These are phyloP conservation scores for Chelmon rostratus DNA, from an alignment of 2,797 vertebrate genomes.

Conservation along the genomic window DNA sequence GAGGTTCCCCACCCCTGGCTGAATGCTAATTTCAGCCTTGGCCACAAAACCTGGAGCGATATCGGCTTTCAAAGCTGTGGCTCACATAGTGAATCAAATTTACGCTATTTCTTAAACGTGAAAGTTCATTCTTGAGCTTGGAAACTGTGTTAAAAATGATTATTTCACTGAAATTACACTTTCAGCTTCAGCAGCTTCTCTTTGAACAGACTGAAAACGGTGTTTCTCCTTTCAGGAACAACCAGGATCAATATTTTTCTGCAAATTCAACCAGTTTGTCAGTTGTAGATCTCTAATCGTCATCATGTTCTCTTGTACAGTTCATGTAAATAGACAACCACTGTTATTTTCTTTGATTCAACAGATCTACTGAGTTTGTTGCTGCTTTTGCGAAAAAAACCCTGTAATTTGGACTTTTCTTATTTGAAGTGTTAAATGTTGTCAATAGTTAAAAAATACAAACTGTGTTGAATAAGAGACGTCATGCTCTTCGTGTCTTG, in stretches of 20 bases:
- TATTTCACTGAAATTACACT: neutral
- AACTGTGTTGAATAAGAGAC: conserved; percentile 15
- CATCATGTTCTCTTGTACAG: conserved; percentile 14
- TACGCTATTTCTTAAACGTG: no score
- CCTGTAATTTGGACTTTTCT: conserved; percentile 26
- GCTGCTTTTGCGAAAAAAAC: conserved; percentile 4
- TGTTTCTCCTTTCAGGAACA: neutral
- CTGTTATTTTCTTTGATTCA: conserved; percentile 3
- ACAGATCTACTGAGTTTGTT: neutral
- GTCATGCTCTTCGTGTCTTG: neutral
- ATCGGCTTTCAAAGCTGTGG: no score
- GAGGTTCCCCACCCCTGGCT: no score
- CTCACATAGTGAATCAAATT: no score
- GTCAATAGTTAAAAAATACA: conserved; percentile 39
- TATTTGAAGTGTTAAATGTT: conserved; percentile 18
- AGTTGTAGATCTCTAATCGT: neutral
- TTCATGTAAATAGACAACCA: conserved; percentile 37
- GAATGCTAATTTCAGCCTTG: no score
- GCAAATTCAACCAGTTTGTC: neutral
- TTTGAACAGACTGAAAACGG: neutral
- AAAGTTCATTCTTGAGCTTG: no score
- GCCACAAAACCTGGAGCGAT: no score
- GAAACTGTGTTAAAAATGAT: no score
- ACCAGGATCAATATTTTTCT: neutral
- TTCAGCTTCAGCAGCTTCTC: neutral